Conservation (phyloP, 2,797 vertebrate genomes). For the Peromyscus attwateri region DNA sequence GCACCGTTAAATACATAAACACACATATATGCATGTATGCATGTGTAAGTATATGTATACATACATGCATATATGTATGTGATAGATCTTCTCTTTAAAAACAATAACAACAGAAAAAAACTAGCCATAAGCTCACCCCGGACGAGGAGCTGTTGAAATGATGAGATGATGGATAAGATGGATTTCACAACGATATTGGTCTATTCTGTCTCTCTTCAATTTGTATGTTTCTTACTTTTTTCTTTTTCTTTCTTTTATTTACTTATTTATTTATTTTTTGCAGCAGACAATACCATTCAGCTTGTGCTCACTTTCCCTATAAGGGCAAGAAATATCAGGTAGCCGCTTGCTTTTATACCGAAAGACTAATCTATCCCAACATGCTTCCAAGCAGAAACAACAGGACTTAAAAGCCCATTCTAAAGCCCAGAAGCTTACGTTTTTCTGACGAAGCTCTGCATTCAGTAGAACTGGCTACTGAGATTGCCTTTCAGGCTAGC, state of each 20-base stretch:
- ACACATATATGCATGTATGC: conserved; percentile 86
- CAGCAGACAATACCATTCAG: conserved; percentile 94
- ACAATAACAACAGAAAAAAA: conserved; percentile 83
- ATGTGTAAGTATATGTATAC: conserved; percentile 78
- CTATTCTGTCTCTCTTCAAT: conserved; percentile 82
- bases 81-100: conserved; percentile 89
- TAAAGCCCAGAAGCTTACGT: conserved; percentile 82
- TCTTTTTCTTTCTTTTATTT: no score
- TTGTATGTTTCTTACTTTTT: conserved; percentile 71
- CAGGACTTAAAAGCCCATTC: conserved; percentile 76
- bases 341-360: conserved; percentile 86
- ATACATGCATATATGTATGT: conserved; percentile 85
- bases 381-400: conserved; percentile 83
- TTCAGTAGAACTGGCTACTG: conserved; percentile 81
- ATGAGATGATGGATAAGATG: conserved; percentile 90
- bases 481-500: conserved; percentile 86
- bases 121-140: conserved; percentile 90
- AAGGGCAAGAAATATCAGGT: conserved; percentile 88
- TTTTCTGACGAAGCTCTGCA: conserved; percentile 77
- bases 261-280: conserved; percentile 86
- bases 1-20: conserved; percentile 97
- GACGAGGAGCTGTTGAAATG: conserved; percentile 93
- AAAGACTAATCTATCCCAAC: conserved; percentile 83
- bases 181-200: conserved; percentile 79
- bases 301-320: conserved; percentile 96